Conservation (phyloP, 2,888 invertebrate genomes). For the Lasioglossum oenotherae region DNA sequence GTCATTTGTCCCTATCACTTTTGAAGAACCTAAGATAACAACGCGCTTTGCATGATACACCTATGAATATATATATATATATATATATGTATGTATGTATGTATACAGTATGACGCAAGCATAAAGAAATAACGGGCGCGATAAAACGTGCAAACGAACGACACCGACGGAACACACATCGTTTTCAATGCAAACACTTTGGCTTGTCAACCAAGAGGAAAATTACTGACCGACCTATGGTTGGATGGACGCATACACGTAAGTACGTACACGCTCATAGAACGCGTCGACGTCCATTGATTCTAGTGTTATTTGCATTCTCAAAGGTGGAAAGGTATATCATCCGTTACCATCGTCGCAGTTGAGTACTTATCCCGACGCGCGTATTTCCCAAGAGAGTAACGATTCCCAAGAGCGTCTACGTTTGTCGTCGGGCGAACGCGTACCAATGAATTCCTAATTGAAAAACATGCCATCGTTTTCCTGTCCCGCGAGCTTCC, state of each 20-base stretch:
- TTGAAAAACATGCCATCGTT: conserved; percentile 52
- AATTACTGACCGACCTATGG: conserved; percentile 48
- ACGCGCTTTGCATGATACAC: conserved; percentile 4
- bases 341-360: conserved; percentile 42
- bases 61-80: conserved; percentile 40
- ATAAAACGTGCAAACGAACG: conserved; percentile 38
- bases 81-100: no score
- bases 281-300: conserved; percentile 39
- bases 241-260: not conserved
- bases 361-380: conserved; percentile 56
- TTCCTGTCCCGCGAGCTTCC: not conserved
- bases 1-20: conserved; percentile 11
- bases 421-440: conserved; percentile 47
- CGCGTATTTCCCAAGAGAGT: conserved; percentile 68
- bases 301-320: conserved; percentile 55
- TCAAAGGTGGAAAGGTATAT: conserved; percentile 50
- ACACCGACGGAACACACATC: conserved; percentile 20
- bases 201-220: conserved; percentile 42
- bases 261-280: not conserved
- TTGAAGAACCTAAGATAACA: conserved; percentile 27
- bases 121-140: conserved; percentile 28
- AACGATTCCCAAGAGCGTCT: conserved; percentile 34
- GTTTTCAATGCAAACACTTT: conserved; percentile 51
- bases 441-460: conserved; percentile 65
- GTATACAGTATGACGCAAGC: not conserved